These are phyloP conservation scores for Leuciscus idus DNA, from an alignment of 2,113 vertebrate species.

Conservation along the genomic window DNA sequence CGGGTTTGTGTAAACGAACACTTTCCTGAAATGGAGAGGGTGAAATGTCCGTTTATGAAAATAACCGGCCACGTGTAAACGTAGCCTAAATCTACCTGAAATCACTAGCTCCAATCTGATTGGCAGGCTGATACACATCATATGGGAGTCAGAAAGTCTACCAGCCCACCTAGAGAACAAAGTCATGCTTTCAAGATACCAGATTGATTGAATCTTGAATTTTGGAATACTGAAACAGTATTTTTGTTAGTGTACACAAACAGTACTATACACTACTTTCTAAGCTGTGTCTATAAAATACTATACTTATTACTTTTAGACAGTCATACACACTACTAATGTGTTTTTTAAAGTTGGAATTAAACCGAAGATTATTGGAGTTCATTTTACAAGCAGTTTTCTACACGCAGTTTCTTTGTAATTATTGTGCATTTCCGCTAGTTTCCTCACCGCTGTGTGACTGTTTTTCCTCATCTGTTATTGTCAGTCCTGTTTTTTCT, in stretches of 20 bases:
- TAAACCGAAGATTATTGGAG: not conserved
- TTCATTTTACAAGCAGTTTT: not conserved
- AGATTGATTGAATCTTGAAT: not conserved
- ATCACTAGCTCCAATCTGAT: not conserved
- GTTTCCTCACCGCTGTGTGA: not conserved
- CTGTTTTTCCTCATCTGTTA: not conserved
- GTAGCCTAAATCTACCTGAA: not conserved
- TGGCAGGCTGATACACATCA: not conserved
- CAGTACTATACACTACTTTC: not conserved
- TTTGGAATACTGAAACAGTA: too few relatives aligned
- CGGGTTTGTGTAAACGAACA: too few relatives aligned
- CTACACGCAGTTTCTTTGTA: not conserved
- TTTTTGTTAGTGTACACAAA: not conserved
- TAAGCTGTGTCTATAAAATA: not conserved
- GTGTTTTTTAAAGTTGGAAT: not conserved
- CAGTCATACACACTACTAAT: not conserved
- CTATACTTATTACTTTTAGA: not conserved
- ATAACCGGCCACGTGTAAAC: too few relatives aligned
- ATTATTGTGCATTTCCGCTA: not conserved
- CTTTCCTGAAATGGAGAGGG: too few relatives aligned
- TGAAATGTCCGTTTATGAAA: too few relatives aligned
- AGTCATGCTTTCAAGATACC: not conserved
- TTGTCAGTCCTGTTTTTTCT: conserved; percentile 2
- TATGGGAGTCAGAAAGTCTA: not conserved
- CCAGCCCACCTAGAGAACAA: not conserved